phyloP scores from a whole-genome alignment of 92 coral and sea anemone species.

The Epizoanthus ramosus region DNA sequence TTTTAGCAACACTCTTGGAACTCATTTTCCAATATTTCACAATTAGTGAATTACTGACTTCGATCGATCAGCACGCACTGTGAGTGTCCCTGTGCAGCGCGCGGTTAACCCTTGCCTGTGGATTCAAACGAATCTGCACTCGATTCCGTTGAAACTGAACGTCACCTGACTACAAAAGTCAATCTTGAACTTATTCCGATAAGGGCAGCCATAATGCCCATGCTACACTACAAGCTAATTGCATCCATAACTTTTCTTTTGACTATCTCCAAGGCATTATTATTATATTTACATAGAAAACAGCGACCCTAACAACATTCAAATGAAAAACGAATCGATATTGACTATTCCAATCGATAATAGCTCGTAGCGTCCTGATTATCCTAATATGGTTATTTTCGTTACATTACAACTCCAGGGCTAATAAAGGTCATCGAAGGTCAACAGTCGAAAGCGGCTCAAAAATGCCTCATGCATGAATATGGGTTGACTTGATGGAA shows the following conservation, averaged over 20 bases:
- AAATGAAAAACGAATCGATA: slow-evolving; percentile 38
- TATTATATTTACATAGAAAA: slow-evolving; percentile 38
- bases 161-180: not conserved
- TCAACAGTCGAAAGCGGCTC: not conserved
- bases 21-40: slow-evolving; percentile 59
- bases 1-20: slow-evolving; percentile 80
- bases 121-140: not conserved
- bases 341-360: slow-evolving; percentile 48
- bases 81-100: slow-evolving; percentile 20
- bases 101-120: not conserved
- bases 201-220: slow-evolving; percentile 16
- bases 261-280: slow-evolving; percentile 39
- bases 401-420: not conserved
- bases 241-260: not conserved
- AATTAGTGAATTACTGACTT: not conserved
- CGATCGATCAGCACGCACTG: not conserved
- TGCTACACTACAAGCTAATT: not conserved
- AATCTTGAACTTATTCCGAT: not conserved
- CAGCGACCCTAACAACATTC: slow-evolving; percentile 52
- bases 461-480: too few relatives aligned
- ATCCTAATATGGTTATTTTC: slow-evolving; percentile 12
- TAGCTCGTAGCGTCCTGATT: slow-evolving; percentile 10
- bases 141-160: not conserved
- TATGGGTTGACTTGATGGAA: slow-evolving; percentile 14
- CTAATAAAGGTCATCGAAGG: slow-evolving; percentile 6